Evolutionary conservation across 2,797 vertebrate species (phyloP).

Genomic region (Periophthalmus magnuspinnatus): DNA sequence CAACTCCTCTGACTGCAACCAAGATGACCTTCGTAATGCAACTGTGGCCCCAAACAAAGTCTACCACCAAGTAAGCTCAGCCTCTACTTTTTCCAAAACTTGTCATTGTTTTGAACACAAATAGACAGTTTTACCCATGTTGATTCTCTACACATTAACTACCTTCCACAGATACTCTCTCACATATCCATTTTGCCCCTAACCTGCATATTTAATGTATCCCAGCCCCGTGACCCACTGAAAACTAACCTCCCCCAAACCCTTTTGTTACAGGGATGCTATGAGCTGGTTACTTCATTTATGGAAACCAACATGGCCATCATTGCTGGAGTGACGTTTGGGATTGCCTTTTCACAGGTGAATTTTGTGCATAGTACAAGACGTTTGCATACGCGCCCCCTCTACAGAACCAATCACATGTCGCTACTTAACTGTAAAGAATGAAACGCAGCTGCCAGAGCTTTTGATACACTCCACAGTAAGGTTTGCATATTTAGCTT

Average conservation of each 20-base stretch:
- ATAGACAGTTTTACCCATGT: slow-evolving; percentile 10
- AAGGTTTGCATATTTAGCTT: background rate
- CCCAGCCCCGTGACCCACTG: slow-evolving; percentile 23
- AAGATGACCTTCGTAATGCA: slow-evolving; percentile 88
- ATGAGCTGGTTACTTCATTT: slow-evolving; percentile 93
- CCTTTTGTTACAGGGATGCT: slow-evolving; percentile 85
- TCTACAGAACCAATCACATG: background rate
- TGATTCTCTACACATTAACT: slow-evolving; percentile 25
- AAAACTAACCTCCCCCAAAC: slow-evolving; percentile 45
- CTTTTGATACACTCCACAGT: background rate
- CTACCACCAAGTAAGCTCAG: slow-evolving; percentile 87
- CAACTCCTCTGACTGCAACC: slow-evolving; percentile 88
- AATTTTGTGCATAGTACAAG: background rate
- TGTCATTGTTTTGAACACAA: background rate
- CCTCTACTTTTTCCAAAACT: background rate
- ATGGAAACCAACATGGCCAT: slow-evolving; percentile 98
- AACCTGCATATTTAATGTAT: slow-evolving; percentile 43
- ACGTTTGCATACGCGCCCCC: background rate
- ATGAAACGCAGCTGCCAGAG: background rate
- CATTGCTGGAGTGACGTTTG: slow-evolving; percentile 94
- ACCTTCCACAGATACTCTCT: slow-evolving; percentile 40
- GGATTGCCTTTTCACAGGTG: slow-evolving; percentile 95
- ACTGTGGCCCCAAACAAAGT: slow-evolving; percentile 91
- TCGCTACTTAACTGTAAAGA: background rate
- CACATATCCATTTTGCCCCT: slow-evolving; percentile 41